Conservation (phyloP, 2,888 invertebrate species). For the Hyles lineata region DNA sequence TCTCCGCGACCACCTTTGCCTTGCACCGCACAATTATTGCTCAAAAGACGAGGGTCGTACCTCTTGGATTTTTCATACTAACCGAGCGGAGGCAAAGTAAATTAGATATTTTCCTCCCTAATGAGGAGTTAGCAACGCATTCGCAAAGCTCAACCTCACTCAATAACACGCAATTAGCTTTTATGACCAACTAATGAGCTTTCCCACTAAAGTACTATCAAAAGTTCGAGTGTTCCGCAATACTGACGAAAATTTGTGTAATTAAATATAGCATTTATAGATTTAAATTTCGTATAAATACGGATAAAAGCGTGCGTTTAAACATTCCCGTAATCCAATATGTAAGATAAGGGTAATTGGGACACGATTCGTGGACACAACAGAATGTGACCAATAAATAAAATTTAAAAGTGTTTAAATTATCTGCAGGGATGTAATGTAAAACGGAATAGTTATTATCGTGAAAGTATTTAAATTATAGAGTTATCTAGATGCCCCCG, state of each 20-base stretch:
- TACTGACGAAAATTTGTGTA: background rate
- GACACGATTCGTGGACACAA: no score
- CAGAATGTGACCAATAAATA: no score
- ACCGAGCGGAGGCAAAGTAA: slow-evolving; percentile 63
- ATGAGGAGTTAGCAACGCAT: slow-evolving; percentile 71
- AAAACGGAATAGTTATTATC: no score
- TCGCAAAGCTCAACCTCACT: slow-evolving; percentile 46
- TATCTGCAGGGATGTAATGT: no score
- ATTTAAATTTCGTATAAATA: background rate
- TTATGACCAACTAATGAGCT: slow-evolving; percentile 43
- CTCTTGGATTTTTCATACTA: slow-evolving; percentile 70
- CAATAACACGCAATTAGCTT: slow-evolving; percentile 67
- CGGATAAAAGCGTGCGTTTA: no score
- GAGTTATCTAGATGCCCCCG: no score
- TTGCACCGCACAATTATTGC: slow-evolving; percentile 48
- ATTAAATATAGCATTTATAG: background rate
- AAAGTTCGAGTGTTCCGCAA: slow-evolving; percentile 8
- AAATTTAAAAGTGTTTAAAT: no score
- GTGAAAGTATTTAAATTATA: no score
- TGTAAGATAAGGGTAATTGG: no score
- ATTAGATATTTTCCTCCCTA: slow-evolving; percentile 68
- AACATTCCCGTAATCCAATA: no score
- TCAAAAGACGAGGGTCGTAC: slow-evolving; percentile 59
- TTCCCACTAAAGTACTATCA: slow-evolving; percentile 15
- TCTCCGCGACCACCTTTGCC: slow-evolving; percentile 37